Conservation (phyloP, 2,888 invertebrate genomes). For the Pollenia angustigena region DNA sequence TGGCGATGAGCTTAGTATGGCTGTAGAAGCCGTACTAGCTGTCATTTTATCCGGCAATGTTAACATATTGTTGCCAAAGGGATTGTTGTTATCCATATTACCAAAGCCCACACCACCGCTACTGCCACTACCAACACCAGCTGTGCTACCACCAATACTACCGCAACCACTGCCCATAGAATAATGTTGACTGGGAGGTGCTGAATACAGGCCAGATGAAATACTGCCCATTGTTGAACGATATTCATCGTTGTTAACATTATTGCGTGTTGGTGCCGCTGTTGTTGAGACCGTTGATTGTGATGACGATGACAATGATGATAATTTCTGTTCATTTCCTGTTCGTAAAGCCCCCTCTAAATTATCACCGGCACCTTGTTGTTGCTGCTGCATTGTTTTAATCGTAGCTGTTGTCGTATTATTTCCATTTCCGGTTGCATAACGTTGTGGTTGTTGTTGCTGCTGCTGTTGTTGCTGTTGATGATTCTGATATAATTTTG, state of each 20-base stretch:
- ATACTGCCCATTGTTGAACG: slow-evolving; percentile 76
- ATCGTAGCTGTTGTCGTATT: slow-evolving; percentile 62
- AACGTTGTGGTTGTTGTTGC: slow-evolving; percentile 39
- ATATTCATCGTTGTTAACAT: slow-evolving; percentile 78
- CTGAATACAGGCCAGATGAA: slow-evolving; percentile 83
- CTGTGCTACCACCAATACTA: slow-evolving; percentile 73
- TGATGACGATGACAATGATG: slow-evolving; percentile 61
- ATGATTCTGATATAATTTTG: slow-evolving; percentile 84
- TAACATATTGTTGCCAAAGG: slow-evolving; percentile 72
- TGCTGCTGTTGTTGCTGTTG: slow-evolving; percentile 51
- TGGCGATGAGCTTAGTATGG: slow-evolving; percentile 78
- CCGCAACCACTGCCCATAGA: slow-evolving; percentile 73
- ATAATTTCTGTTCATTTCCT: slow-evolving; percentile 72
- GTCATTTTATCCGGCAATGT: slow-evolving; percentile 80
- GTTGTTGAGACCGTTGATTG: slow-evolving; percentile 58
- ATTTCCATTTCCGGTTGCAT: slow-evolving; percentile 63
- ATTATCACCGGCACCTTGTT: slow-evolving; percentile 57
- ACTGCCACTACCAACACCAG: slow-evolving; percentile 75
- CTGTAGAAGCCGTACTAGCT: slow-evolving; percentile 81
- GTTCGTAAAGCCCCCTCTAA: slow-evolving; percentile 50
- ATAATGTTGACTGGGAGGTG: slow-evolving; percentile 84
- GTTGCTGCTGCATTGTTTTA: slow-evolving; percentile 56
- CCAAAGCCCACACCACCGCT: slow-evolving; percentile 45
- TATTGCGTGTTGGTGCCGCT: slow-evolving; percentile 63
- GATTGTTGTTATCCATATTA: slow-evolving; percentile 52